Base-by-base conservation (phyloP, 2,888 invertebrate genomes). In the Gandaritis pyraliata region DNA sequence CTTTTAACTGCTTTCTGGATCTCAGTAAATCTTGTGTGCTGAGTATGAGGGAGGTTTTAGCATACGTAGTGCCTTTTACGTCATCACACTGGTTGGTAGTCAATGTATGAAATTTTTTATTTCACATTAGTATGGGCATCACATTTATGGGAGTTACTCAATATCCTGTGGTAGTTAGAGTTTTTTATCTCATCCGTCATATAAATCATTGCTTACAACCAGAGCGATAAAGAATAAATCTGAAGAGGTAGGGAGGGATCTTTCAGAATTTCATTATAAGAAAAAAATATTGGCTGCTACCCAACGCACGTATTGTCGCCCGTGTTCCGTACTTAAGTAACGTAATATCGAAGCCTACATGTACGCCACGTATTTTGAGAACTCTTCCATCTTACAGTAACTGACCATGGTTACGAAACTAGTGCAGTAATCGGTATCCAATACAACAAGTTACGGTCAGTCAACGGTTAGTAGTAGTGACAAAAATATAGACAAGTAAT, bases 281-380 rank as follows among this genome's bases (percentile, higher is more conserved):
- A 36, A 46, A 36, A 15, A 45, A 46, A 30, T 18, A 46, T 15
- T 11, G 33, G n/a, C 23, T 10, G 33, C 16, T 36, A 54, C 36
- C 46, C 54, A 33, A 36, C 46, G 18, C 54, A 54, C 46, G 54
- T 54, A 36, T 36, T 36, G 33, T n/a, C 54, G 46, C 45, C 36
- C 29, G 50, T 11, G 23, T 39, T 39, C 10, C 23, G 29, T 30
- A n/a, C n/a, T n/a, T n/a, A 51, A 51, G 53, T 50, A 49, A 36
- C 46, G 36, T 46, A n/a, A 54, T 46, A 46, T 46, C 23, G 23
- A 33, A 54, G 46, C 46, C 54, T 45, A 36, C 13, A 36, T 45
- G 53, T 30, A 36, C 33, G 15, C 30, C 2, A 45, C 33, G 16
- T 36, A 16, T 16, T 43, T n/a, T 29, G 15, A 52, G 41, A 15